A percentile compares a stretch with the other conserved stretches of the same genome.
These are phyloP conservation scores for Leuciscus waleckii DNA, from an alignment of 2,797 vertebrate genomes.

Conservation along the genomic window DNA sequence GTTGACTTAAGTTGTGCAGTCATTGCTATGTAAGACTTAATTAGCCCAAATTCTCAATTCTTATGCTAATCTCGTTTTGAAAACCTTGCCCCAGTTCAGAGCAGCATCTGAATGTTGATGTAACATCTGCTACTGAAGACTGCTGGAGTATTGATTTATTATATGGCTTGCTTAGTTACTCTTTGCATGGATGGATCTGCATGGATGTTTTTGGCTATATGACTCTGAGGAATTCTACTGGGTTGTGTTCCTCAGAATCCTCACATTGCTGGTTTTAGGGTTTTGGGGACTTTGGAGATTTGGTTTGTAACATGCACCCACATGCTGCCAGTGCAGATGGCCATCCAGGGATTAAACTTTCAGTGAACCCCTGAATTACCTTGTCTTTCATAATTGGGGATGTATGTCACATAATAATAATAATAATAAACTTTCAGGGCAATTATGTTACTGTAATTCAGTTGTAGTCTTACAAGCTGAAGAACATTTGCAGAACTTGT, in stretches of 20 bases:
- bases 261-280: neutral
- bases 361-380: neutral
- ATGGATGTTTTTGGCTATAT: neutral
- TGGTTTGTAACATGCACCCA: neutral
- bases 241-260: neutral
- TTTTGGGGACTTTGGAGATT: neutral
- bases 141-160: constrained; percentile 2
- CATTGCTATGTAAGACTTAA: constrained; percentile 7
- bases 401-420: neutral
- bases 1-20: neutral
- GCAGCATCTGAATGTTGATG: constrained; percentile 13
- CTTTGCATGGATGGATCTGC: neutral
- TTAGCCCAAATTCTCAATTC: constrained; percentile 30
- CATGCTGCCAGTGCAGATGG: neutral
- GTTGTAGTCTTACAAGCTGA: neutral
- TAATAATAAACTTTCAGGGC: neutral
- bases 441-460: neutral
- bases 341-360: neutral
- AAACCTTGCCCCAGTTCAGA: neutral
- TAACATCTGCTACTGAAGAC: constrained; percentile 61
- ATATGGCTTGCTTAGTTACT: neutral
- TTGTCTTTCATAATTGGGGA: neutral
- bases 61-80: constrained; percentile 19
- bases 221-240: neutral
- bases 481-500: neutral